Base-by-base conservation (phyloP, 1,140 invertebrate genomes). In the Lucilia cuprina region DNA sequence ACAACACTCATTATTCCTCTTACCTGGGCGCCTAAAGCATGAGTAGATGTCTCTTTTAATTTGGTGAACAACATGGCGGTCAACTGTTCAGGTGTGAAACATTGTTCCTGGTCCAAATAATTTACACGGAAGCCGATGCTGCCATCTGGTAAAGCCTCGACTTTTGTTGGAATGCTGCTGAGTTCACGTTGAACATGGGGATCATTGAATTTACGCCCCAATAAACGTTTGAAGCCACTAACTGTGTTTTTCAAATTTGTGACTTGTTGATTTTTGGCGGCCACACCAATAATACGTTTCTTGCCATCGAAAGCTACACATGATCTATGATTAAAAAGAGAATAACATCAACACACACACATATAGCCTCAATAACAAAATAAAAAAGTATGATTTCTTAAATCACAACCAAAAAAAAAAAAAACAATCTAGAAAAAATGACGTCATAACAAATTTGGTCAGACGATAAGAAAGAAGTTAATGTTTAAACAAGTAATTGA, bases 201-300 rank as follows among this genome's bases (percentile, higher is more conserved):
- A 93, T 99, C 98, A 87, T 95, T 94, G 90, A 94, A 97, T 89
- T 95, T 95, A 86, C 96, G 93, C 70, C 98, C 99, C 86, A 99
- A 91, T 35, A 99, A 92, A 88, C 97, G 94, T 92, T 99, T 99
- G 89, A 99, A 98, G 82, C 96, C 96, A 92, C 95, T 95, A 82
- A 99, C 94, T 83, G 99, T 99, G 91, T 99, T 99, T 91, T 97
- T 98, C 93, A 99, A 95, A 91, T 99, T 99, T 86, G 97, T 99
- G 14, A 99, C 95, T 92, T 96, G 95, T 91, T 99, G 98, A 91
- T 99, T 99, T 91, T 99, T 99, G 35, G 98, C 98, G 74, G 97
- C 97, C 21, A 98, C 97, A 60, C 99, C 99, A 88, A 99, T 94
- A 87, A 97, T 95, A 87, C 99, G 94, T 87, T 96, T 98, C 89